These are phyloP conservation scores for Heterodera schachtii DNA, from an alignment of 1,140 invertebrate genomes.

Conservation along the genomic window DNA sequence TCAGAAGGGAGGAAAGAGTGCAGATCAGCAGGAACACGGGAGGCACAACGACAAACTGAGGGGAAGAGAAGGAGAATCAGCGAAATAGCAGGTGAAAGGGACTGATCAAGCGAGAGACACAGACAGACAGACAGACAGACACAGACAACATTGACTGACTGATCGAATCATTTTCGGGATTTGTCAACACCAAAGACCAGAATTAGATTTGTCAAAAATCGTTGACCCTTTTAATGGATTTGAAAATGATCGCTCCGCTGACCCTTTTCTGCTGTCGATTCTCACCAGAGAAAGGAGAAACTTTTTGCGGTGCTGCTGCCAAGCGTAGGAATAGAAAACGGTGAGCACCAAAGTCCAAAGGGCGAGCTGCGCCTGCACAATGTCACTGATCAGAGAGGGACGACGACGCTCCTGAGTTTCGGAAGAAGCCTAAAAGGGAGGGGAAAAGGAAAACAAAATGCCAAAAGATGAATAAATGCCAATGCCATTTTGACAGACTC, in stretches of 20 bases:
- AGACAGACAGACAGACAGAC: no score
- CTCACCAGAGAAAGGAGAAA: slow-evolving; percentile 49
- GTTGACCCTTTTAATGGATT: no score
- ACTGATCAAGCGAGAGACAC: no score
- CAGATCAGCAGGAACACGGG: slow-evolving; percentile 45
- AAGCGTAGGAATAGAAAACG: slow-evolving; percentile 50
- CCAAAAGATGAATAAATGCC: no score
- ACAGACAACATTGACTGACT: no score
- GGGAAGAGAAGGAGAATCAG: slow-evolving; percentile 2
- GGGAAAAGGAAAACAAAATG: no score
- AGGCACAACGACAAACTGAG: slow-evolving; percentile 50
- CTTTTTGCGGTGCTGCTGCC: slow-evolving; percentile 56
- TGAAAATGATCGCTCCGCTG: background rate
- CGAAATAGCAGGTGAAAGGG: slow-evolving; percentile 21
- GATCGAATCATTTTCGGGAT: no score
- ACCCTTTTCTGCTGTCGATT: slow-evolving; percentile 19
- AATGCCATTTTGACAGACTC: no score
- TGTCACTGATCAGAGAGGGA: slow-evolving; percentile 43
- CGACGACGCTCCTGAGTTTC: slow-evolving; percentile 41
- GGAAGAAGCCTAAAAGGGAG: slow-evolving; percentile 49
- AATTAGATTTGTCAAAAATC: no score
- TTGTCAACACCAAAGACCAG: no score
- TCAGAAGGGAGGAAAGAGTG: slow-evolving; percentile 48
- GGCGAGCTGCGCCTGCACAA: slow-evolving; percentile 54
- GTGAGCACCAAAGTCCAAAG: slow-evolving; percentile 50